A percentile compares a stretch with the other conserved stretches of the same genome.
Evolutionary conservation across 2,113 vertebrate genomes (phyloP).

Genomic region (Engystomops pustulosus): DNA sequence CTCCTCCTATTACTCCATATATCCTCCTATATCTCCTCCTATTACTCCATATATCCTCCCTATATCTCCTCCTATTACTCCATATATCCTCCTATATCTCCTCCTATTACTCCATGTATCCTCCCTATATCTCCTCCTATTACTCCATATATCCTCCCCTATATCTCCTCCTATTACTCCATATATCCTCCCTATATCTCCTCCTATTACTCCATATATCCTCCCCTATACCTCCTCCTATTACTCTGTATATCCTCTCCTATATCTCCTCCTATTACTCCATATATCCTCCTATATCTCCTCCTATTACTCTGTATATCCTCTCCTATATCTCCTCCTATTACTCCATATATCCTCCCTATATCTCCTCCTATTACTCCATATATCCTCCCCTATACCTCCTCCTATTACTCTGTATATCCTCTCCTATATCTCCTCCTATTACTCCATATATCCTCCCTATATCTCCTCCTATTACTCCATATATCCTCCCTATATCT

Average conservation of each 20-base stretch:
- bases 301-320: neutral
- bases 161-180: conserved; percentile 3
- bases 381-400: conserved; percentile 1
- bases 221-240: neutral
- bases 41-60: too few species aligned
- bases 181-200: neutral
- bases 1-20: conserved; percentile 16
- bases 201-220: neutral
- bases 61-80: neutral
- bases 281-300: neutral
- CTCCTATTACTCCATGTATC: neutral
- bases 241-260: too few species aligned
- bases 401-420: neutral
- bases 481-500: conserved; percentile 16
- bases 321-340: too few species aligned
- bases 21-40: neutral
- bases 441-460: neutral
- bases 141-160: neutral
- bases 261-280: too few species aligned
- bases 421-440: neutral
- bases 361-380: neutral
- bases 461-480: neutral
- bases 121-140: neutral
- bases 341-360: too few species aligned
- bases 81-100: too few species aligned